Conservation (phyloP, 2,113 vertebrate genomes). For the Cinclus mexicanus region DNA sequence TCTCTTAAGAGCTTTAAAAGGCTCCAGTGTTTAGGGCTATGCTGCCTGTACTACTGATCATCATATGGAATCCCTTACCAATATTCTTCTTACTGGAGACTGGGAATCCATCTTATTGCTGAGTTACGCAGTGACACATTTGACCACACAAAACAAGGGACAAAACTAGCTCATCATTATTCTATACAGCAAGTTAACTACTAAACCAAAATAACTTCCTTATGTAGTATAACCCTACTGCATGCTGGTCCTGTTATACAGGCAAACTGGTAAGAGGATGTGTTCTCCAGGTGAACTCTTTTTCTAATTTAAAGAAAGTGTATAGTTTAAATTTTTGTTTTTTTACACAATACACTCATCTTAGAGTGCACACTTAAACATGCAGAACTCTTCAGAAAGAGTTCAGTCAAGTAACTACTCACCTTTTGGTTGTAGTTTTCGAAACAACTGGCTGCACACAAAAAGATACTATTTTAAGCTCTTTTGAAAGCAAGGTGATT, state of each 20-base stretch:
- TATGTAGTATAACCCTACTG: not conserved
- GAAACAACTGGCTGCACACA: not conserved
- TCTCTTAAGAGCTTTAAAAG: not conserved
- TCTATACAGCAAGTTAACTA: not conserved
- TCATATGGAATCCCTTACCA: not conserved
- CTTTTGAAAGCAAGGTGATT: not conserved
- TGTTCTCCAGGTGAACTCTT: not conserved
- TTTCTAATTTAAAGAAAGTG: not conserved
- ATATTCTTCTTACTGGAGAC: not conserved
- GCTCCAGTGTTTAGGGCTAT: not conserved
- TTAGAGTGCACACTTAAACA: not conserved
- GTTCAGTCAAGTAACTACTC: not conserved
- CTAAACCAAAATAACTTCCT: not conserved
- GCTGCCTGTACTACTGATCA: not conserved
- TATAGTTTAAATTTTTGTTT: not conserved
- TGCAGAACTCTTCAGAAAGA: not conserved
- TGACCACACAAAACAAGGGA: not conserved
- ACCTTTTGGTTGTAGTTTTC: not conserved
- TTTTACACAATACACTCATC: not conserved
- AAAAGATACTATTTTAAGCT: not conserved
- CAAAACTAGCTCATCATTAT: not conserved
- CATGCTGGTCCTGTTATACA: not conserved
- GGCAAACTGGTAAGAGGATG: not conserved
- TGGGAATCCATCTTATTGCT: not conserved
- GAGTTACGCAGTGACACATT: not conserved